Evolutionary conservation across 2,113 vertebrate genomes (phyloP).

Genomic region (Spheniscus mendiculus): DNA sequence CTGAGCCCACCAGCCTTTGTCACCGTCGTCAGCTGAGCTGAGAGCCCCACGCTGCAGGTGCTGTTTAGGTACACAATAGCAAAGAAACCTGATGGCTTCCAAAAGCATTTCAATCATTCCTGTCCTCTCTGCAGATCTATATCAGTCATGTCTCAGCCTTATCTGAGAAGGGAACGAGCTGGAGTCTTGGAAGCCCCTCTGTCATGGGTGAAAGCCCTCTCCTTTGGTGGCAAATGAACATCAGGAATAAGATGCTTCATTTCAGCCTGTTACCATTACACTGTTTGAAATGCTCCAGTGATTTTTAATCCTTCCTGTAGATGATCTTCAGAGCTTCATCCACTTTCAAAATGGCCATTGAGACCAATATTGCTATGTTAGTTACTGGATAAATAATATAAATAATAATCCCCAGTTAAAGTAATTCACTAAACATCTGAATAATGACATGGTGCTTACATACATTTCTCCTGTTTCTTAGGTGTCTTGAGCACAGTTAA

Average conservation of each 20-base stretch:
- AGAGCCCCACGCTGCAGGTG: accelerated
- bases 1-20: background rate
- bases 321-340: background rate
- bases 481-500: background rate
- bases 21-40: background rate
- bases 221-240: background rate
- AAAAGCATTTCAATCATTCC: background rate
- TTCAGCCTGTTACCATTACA: background rate
- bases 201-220: background rate
- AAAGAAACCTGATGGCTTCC: background rate
- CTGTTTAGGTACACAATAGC: background rate
- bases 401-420: background rate
- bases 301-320: background rate
- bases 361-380: background rate
- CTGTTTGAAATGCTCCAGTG: background rate
- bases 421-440: background rate
- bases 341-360: background rate
- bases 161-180: background rate
- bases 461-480: background rate
- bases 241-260: background rate
- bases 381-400: background rate
- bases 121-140: background rate
- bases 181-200: background rate
- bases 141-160: background rate
- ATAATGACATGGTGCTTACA: background rate